A percentile compares a stretch with the other conserved stretches of the same genome.
Conservation (phyloP, 92 coral and sea anemone genomes). For the Isaurus tuberculatus region DNA sequence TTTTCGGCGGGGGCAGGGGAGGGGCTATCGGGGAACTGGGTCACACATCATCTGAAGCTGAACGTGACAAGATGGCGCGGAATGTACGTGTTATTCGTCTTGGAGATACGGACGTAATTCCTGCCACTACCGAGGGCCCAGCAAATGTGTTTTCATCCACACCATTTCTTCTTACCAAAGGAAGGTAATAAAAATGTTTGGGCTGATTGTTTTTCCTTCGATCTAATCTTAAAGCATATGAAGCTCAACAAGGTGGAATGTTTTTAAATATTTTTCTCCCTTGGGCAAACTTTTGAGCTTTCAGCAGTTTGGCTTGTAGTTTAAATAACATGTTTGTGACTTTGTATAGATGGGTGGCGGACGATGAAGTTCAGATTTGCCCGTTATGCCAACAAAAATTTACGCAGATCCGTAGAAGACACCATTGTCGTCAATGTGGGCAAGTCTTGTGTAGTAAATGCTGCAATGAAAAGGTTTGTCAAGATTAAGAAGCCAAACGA, state of each 20-base stretch:
- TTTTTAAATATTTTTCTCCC: too few relatives aligned
- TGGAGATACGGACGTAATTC: conserved; percentile 84
- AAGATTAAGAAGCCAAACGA: neutral
- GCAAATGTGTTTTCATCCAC: conserved; percentile 96
- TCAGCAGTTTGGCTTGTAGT: too few relatives aligned
- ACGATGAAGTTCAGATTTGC: conserved; percentile 85
- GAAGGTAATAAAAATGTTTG: conserved; percentile 75
- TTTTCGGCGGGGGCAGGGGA: neutral
- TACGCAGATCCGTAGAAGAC: conserved; percentile 92
- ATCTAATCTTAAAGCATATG: neutral
- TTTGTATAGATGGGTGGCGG: conserved; percentile 90
- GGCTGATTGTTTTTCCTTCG: neutral
- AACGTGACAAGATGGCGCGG: conserved; percentile 82
- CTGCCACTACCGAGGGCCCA: conserved; percentile 97
- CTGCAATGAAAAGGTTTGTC: conserved; percentile 91
- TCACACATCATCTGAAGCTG: neutral
- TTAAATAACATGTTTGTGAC: neutral
- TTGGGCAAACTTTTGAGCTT: too few relatives aligned
- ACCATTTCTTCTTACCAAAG: conserved; percentile 85
- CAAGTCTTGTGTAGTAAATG: conserved; percentile 90
- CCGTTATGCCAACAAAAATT: conserved; percentile 88
- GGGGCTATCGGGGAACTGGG: neutral
- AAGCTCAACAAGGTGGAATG: neutral
- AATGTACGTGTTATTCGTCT: conserved; percentile 76
- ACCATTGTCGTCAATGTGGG: conserved; percentile 98